Base-by-base conservation (phyloP, 2,113 vertebrate genomes). In the Channa argus region DNA sequence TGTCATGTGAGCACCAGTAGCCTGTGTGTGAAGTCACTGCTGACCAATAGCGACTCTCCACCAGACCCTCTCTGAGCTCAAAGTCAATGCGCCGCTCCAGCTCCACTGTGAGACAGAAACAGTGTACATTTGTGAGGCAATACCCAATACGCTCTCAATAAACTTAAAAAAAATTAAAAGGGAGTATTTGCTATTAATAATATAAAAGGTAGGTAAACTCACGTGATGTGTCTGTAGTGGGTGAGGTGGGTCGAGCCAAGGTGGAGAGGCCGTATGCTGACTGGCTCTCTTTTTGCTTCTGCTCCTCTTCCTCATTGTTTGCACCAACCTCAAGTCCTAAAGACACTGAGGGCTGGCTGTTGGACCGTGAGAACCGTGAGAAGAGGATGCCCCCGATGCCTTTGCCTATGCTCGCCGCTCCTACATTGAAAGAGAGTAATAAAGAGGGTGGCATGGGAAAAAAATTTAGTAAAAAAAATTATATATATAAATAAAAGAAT, bases 31-130 rank as follows among this genome's bases (percentile, higher is more conserved):
- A 99, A 0, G 98, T 99, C 90, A 99, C 97, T 0, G 97, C 96
- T 0, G 98, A 99, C 98, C 98, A 99, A 74, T 98, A 99, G 77
- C 98, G 95, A 89, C 96, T 99, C 91, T 99, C 97, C 91, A 99
- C 98, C 3, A 99, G 89, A 79, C 98, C 97, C 89, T 99, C 98
- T 77, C 97, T 91, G 76, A 99, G 96, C 89, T 99, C 98, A 50
- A 96, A 99, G 90, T 99, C 98, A 5, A 99, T 95, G 76, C 98
- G 96, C 69, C 96, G 95, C 88, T 99, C 97, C 95, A 99, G 86
- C 63, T 99, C 97, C 94, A 96, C 98, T 98, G 81, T 7, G 71
- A 77, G 50, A 80, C 37, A 77, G 4, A 80, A 15, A 86, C 9
- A 52, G 6, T 72, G 10, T 14, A 15, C 5, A 39, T 0, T 8